Percentiles rank a stretch among this genome's conserved stretches.
These are phyloP conservation scores for Anniella stebbinsi DNA, from an alignment of 2,797 vertebrate genomes.

Conservation along the genomic window DNA sequence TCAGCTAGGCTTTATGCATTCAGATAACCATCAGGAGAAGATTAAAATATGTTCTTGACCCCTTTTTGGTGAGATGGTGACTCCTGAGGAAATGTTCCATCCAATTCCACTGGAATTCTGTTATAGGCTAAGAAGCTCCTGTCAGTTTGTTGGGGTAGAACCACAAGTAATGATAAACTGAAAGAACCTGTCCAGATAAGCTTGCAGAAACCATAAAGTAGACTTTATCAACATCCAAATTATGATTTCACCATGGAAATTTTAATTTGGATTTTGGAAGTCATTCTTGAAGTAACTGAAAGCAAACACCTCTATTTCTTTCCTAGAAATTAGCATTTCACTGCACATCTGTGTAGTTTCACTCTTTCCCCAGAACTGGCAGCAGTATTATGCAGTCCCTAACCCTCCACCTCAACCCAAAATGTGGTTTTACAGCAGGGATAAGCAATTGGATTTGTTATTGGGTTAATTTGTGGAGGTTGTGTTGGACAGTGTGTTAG, in stretches of 20 bases:
- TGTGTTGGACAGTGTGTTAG: background rate
- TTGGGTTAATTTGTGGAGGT: background rate
- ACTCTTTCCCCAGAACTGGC: constrained; percentile 34
- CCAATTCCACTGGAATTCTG: background rate
- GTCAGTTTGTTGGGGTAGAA: background rate
- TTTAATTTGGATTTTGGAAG: background rate
- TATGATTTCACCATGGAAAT: background rate
- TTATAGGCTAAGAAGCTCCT: background rate
- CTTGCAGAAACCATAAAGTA: background rate
- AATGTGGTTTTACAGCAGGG: constrained; percentile 1
- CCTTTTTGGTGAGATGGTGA: background rate
- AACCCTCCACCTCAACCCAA: no score
- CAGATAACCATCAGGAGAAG: background rate
- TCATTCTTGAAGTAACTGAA: background rate
- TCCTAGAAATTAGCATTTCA: constrained; percentile 30
- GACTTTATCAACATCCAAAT: background rate
- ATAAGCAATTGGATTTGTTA: background rate
- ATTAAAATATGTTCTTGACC: background rate
- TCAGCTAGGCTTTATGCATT: background rate
- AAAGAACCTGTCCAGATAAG: background rate
- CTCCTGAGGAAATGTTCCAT: background rate
- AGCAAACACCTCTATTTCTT: background rate
- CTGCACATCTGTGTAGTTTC: constrained; percentile 28
- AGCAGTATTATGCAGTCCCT: background rate
- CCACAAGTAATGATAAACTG: background rate